Conservation (phyloP, 2,797 vertebrate species). For the Hippoglossus hippoglossus region DNA sequence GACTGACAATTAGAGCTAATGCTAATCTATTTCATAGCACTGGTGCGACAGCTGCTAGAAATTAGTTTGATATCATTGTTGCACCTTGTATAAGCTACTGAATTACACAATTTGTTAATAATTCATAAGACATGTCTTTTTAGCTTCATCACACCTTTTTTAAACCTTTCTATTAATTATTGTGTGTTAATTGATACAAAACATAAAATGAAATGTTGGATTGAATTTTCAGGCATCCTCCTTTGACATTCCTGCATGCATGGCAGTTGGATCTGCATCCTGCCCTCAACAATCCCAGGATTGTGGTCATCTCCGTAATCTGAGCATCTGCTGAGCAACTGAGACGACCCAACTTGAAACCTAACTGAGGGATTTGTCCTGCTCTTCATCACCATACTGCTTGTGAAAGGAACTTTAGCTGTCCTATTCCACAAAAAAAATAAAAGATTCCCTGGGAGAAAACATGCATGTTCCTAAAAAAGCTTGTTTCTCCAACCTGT, state of each 20-base stretch:
- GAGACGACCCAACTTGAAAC: slow-evolving; percentile 62
- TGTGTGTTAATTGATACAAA: slow-evolving; percentile 18
- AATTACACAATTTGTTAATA: neutral
- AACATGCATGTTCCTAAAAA: slow-evolving; percentile 49
- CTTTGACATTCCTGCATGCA: slow-evolving; percentile 37
- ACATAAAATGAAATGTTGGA: neutral
- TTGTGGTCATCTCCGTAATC: slow-evolving; percentile 61
- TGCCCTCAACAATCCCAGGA: slow-evolving; percentile 62
- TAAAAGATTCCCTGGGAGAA: slow-evolving; percentile 28
- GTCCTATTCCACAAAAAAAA: slow-evolving; percentile 3
- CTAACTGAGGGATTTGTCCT: slow-evolving; percentile 55
- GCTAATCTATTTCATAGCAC: slow-evolving; percentile 73
- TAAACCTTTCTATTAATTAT: neutral
- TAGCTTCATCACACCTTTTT: neutral
- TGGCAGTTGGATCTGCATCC: slow-evolving; percentile 39
- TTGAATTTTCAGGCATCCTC: slow-evolving; percentile 20
- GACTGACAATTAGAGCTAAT: slow-evolving; percentile 75
- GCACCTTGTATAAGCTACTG: slow-evolving; percentile 1
- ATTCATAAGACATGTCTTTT: neutral
- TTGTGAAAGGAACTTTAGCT: slow-evolving; percentile 37
- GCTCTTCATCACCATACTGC: slow-evolving; percentile 42
- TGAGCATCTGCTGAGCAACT: slow-evolving; percentile 70
- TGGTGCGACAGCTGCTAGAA: slow-evolving; percentile 57
- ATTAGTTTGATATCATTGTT: slow-evolving; percentile 40
- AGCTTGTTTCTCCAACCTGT: slow-evolving; percentile 21